These are phyloP conservation scores for Gonioctena quinquepunctata DNA, from an alignment of 1,140 invertebrate genomes.

Conservation along the genomic window DNA sequence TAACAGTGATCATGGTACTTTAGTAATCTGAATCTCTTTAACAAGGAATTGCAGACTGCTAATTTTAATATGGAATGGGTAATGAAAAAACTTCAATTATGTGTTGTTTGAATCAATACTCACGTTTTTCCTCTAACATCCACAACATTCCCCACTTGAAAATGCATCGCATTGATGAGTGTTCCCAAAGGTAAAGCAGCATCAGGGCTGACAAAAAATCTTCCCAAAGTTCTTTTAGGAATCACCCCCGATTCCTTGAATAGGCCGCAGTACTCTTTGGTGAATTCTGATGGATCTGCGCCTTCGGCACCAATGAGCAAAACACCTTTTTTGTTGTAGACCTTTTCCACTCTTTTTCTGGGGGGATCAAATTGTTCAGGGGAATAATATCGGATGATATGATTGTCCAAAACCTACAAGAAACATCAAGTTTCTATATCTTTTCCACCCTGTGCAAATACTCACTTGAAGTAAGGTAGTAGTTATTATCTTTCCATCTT, in stretches of 20 bases:
- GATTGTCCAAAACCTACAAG: slow-evolving; percentile 88
- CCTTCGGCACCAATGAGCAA: slow-evolving; percentile 89
- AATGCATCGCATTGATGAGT: slow-evolving; percentile 86
- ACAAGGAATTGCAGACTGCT: too few species aligned
- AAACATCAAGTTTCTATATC: neutral
- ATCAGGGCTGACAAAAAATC: slow-evolving; percentile 86
- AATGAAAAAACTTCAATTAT: neutral
- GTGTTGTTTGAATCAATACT: slow-evolving; percentile 46
- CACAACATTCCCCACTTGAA: slow-evolving; percentile 86
- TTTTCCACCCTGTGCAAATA: neutral
- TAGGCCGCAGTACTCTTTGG: slow-evolving; percentile 85
- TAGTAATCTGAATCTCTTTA: too few species aligned
- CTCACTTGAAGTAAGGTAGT: slow-evolving; percentile 85
- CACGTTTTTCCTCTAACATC: slow-evolving; percentile 93
- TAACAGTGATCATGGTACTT: too few species aligned
- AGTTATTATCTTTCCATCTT: slow-evolving; percentile 76
- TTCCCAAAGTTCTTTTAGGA: slow-evolving; percentile 81
- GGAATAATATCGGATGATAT: slow-evolving; percentile 90
- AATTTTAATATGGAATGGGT: too few species aligned
- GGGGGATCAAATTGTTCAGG: slow-evolving; percentile 76
- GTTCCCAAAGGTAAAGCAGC: slow-evolving; percentile 89
- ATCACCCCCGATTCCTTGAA: slow-evolving; percentile 86
- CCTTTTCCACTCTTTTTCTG: slow-evolving; percentile 54
- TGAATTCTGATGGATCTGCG: slow-evolving; percentile 82
- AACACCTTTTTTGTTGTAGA: slow-evolving; percentile 65